phyloP scores from a whole-genome alignment of 2,888 invertebrate genomes.

The Antitype chi region DNA sequence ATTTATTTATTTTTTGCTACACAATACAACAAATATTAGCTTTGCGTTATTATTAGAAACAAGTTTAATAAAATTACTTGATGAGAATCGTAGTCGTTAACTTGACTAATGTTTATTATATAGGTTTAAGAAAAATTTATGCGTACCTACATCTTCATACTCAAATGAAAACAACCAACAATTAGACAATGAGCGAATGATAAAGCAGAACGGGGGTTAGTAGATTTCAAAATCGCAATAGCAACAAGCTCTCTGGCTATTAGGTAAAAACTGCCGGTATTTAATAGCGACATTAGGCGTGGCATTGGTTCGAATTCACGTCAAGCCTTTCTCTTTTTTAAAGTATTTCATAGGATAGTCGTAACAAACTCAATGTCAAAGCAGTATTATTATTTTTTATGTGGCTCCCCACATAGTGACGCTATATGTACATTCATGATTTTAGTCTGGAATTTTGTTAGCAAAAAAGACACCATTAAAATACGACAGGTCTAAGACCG shows the following conservation, averaged over 20 bases:
- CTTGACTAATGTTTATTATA: neutral
- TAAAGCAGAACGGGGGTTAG: no score
- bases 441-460: neutral
- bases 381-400: neutral
- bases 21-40: neutral
- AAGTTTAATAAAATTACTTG: neutral
- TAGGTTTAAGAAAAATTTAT: no score
- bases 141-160: no score
- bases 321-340: no score
- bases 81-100: neutral
- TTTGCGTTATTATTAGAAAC: neutral
- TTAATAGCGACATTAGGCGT: no score
- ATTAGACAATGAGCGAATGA: no score
- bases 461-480: neutral
- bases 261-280: no score
- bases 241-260: no score
- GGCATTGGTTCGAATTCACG: no score
- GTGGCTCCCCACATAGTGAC: neutral
- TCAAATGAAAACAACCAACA: no score
- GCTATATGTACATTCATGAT: neutral
- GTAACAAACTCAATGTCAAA: neutral
- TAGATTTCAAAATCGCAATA: no score
- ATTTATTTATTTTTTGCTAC: neutral
- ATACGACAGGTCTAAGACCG: neutral
- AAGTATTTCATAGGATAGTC: neutral